Conservation (phyloP, 2,888 invertebrate species). For the Leptopilina myrica region DNA sequence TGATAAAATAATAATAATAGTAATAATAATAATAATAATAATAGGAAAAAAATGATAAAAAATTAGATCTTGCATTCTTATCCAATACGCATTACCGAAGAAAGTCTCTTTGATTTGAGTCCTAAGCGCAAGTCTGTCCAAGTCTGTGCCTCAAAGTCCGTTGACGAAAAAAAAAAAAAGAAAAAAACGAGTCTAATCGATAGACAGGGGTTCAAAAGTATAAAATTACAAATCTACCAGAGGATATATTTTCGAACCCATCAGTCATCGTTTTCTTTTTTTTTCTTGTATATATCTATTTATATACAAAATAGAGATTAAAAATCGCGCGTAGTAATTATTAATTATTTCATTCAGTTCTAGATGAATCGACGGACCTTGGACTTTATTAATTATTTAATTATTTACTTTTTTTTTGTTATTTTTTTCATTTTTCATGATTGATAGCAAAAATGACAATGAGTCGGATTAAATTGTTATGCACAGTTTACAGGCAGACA, state of each 20-base stretch:
- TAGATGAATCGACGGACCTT: conserved; percentile 21
- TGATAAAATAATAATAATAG: conserved; percentile 40
- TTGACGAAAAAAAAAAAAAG: neutral
- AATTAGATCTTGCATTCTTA: conserved; percentile 59
- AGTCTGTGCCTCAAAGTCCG: conserved; percentile 23
- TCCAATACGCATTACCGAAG: conserved; percentile 71
- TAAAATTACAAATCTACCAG: conserved; percentile 34
- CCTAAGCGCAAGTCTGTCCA: conserved; percentile 47
- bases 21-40: too few species aligned
- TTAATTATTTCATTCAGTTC: too few species aligned
- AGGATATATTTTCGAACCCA: conserved; percentile 33
- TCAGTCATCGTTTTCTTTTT: conserved; percentile 5
- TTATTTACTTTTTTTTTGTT: conserved; percentile 13
- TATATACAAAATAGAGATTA: conserved; percentile 31
- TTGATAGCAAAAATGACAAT: conserved; percentile 12
- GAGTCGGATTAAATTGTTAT: conserved; percentile 27
- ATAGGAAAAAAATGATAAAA: conserved; percentile 48
- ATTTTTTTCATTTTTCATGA: neutral
- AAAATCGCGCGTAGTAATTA: conserved; percentile 1
- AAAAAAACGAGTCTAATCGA: neutral
- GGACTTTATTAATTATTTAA: neutral
- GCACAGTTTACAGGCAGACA: conserved; percentile 67
- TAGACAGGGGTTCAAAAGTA: conserved; percentile 30
- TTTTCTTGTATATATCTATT: conserved; percentile 20
- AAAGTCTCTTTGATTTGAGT: conserved; percentile 59